A percentile compares a stretch with the other conserved stretches of the same genome.
These are phyloP conservation scores for Parascotia fuliginaria DNA, from an alignment of 2,888 invertebrate genomes.

Conservation along the genomic window DNA sequence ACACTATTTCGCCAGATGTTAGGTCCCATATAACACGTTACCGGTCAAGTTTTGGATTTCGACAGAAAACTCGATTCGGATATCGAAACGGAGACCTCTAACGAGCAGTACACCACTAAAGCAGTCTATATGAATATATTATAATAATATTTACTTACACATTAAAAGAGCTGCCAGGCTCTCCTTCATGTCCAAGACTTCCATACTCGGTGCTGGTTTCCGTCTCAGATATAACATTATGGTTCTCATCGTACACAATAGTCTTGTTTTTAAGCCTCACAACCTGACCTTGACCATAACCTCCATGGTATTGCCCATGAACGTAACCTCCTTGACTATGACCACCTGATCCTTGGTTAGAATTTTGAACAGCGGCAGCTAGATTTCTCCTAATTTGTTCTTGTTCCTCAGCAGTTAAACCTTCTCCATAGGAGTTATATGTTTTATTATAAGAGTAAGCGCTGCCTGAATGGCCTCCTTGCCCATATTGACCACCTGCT, in stretches of 20 bases:
- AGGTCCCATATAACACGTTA: too few species aligned
- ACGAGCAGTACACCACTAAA: too few species aligned
- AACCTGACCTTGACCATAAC: constrained; percentile 53
- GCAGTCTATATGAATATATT: too few species aligned
- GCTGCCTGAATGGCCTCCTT: constrained; percentile 40
- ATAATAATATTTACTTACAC: too few species aligned
- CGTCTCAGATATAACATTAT: constrained; percentile 75
- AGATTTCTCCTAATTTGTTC: constrained; percentile 64
- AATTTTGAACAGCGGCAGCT: constrained; percentile 39
- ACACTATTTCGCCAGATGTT: too few species aligned
- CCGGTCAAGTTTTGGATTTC: too few species aligned
- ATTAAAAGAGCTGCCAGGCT: constrained; percentile 76
- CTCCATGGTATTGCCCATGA: constrained; percentile 23
- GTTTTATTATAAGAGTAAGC: constrained; percentile 58
- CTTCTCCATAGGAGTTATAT: constrained; percentile 57
- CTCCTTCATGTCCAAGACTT: constrained; percentile 74
- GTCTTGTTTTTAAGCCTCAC: constrained; percentile 67
- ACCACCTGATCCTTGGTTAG: constrained; percentile 16
- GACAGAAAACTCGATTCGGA: too few species aligned
- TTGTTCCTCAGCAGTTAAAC: constrained; percentile 62
- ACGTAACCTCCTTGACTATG: constrained; percentile 41
- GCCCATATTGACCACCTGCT: constrained; percentile 28
- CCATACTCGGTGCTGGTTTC: constrained; percentile 84
- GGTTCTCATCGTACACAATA: constrained; percentile 69
- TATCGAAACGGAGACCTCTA: too few species aligned